These are phyloP conservation scores for Scytalopus superciliaris DNA, from an alignment of 2,113 vertebrate species.

Conservation along the genomic window DNA sequence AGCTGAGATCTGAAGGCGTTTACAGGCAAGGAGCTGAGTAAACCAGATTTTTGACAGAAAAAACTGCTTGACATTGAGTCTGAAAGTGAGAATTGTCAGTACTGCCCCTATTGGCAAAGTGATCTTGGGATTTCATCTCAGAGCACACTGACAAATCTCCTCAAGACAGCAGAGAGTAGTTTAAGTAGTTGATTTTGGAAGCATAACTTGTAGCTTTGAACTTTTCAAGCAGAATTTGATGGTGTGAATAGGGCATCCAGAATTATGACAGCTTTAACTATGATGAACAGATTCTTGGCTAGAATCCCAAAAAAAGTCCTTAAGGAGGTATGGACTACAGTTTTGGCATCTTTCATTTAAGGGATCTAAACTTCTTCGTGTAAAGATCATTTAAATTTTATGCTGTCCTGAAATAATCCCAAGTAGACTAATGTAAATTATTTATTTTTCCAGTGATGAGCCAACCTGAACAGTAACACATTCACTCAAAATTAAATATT, in stretches of 20 bases:
- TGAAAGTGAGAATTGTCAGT: neutral
- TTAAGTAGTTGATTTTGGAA: conserved; percentile 36
- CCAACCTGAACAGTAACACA: neutral
- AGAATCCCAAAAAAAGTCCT: neutral
- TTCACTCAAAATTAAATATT: neutral
- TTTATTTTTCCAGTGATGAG: neutral
- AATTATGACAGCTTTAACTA: conserved; percentile 26
- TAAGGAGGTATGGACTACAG: neutral
- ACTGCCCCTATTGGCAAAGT: neutral
- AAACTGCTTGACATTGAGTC: neutral
- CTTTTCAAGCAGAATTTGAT: conserved; percentile 34
- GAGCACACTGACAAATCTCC: conserved; percentile 6
- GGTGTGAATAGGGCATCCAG: conserved; percentile 50
- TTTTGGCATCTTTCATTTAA: neutral
- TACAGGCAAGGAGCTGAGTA: neutral
- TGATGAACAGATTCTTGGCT: conserved; percentile 2
- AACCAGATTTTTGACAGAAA: neutral
- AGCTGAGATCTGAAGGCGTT: neutral
- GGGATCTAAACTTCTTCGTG: neutral
- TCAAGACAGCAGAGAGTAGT: neutral
- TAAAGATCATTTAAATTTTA: neutral
- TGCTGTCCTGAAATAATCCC: neutral
- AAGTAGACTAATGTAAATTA: neutral
- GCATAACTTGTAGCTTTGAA: neutral
- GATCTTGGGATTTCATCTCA: neutral